A percentile compares a stretch with the other conserved stretches of the same genome.
Evolutionary conservation across 2,888 invertebrate genomes (phyloP).

Genomic region (Macrosiphum euphorbiae): DNA sequence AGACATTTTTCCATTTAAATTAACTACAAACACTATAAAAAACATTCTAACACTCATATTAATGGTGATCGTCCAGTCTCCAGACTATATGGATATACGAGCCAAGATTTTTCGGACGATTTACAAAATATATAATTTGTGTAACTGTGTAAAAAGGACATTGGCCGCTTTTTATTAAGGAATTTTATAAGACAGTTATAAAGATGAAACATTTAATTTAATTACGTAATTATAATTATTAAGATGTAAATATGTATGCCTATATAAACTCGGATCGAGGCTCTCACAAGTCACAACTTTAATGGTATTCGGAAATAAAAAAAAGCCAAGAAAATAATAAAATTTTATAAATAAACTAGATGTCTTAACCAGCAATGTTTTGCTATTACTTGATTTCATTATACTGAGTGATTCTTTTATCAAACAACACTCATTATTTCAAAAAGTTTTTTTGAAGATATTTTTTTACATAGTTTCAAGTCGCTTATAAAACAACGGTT

Average conservation of each 20-base stretch:
- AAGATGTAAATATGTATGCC: neutral
- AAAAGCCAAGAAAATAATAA: too few species aligned
- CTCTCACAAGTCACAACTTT: too few species aligned
- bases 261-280: neutral
- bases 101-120: neutral
- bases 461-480: too few species aligned
- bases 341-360: too few species aligned
- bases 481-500: too few species aligned
- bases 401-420: too few species aligned
- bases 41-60: neutral
- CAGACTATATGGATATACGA: neutral
- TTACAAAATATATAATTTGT: neutral
- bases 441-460: too few species aligned
- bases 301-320: too few species aligned
- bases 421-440: too few species aligned
- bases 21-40: neutral
- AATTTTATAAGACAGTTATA: neutral
- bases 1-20: neutral
- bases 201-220: neutral
- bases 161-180: neutral
- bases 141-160: neutral
- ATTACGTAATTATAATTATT: neutral
- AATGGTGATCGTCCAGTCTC: neutral
- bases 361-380: too few species aligned
- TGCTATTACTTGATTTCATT: too few species aligned